Base-by-base conservation (phyloP, 2,888 invertebrate genomes). In the Sphaerophoria rueppellii region DNA sequence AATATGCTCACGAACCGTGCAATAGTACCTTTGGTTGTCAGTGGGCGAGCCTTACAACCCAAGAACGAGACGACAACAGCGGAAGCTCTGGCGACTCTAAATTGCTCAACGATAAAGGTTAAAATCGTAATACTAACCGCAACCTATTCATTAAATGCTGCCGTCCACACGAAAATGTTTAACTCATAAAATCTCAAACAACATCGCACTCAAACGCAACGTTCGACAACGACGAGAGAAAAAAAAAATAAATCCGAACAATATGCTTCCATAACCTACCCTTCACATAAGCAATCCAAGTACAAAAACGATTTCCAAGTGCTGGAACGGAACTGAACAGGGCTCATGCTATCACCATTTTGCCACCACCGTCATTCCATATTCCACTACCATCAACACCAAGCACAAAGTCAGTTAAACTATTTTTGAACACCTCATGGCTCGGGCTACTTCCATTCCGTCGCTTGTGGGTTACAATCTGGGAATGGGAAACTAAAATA, bases 101-200 rank as follows among this genome's bases (percentile, higher is more conserved):
- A 24, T 9, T 52, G 12, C 37, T 24, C 60, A 55, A 61, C 79
- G 60, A 74, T 50, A 79, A 65, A 83, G 60, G 58, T 40, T 61
- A 69, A 65, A 40, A 70, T 37, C 50, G 52, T 35, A 52, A 24
- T 24, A 57, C 58, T 48, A 65, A 37, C 71, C 67, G 54, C 54
- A 75, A 67, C 55, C 72, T 75, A 76, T 75, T 79, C 83, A 83
- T 76, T 80, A 76, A 72, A 79, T 71, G 71, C 79, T 74, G 74
- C 79, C 79, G 74, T 79, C 55, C 79, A 70, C 74, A 82, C 82
- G 65, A 67, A 83, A 83, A 79, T 79, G 71, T 79, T 83, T 75
- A 75, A 58, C 58, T 55, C 54, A 67, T 54, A 6, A 60, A 71
- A 48, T 40, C 43, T 63, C 48, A 71, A 16, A 60, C 24, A 57